Conservation (phyloP, 2,888 invertebrate species). For the Philereme vetulata region DNA sequence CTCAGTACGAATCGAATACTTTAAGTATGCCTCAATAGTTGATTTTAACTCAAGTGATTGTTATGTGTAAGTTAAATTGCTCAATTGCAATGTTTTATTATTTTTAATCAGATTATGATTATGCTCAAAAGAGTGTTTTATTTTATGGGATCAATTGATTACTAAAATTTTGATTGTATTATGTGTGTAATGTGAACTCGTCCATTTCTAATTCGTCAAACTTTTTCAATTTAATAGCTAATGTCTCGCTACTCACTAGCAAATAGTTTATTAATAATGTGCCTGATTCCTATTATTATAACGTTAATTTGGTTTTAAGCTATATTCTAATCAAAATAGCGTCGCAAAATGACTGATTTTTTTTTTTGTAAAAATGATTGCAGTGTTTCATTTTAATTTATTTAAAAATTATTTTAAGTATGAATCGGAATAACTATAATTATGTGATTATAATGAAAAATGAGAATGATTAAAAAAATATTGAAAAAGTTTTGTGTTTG, state of each 20-base stretch:
- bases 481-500: slow-evolving; percentile 56
- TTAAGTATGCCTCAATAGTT: slow-evolving; percentile 62
- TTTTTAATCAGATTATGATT: slow-evolving; percentile 67
- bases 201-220: slow-evolving; percentile 57
- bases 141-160: slow-evolving; percentile 68
- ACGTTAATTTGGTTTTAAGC: slow-evolving; percentile 77
- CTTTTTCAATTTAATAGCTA: slow-evolving; percentile 51
- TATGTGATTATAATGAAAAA: slow-evolving; percentile 82
- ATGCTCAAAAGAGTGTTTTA: slow-evolving; percentile 77
- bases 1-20: slow-evolving; percentile 61
- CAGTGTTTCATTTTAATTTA: slow-evolving; percentile 79
- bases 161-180: slow-evolving; percentile 55
- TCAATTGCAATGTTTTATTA: slow-evolving; percentile 71
- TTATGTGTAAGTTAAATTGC: slow-evolving; percentile 66
- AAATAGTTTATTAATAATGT: slow-evolving; percentile 69
- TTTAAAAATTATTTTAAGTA: slow-evolving; percentile 81
- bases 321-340: slow-evolving; percentile 78
- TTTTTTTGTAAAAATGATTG: slow-evolving; percentile 81
- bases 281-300: slow-evolving; percentile 82
- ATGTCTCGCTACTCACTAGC: slow-evolving; percentile 65
- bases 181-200: slow-evolving; percentile 64
- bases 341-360: slow-evolving; percentile 81
- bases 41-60: slow-evolving; percentile 59
- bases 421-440: slow-evolving; percentile 81
- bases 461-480: slow-evolving; percentile 78